Base-by-base conservation (phyloP, 2,888 invertebrate genomes). In the Acanthopleura granulata region DNA sequence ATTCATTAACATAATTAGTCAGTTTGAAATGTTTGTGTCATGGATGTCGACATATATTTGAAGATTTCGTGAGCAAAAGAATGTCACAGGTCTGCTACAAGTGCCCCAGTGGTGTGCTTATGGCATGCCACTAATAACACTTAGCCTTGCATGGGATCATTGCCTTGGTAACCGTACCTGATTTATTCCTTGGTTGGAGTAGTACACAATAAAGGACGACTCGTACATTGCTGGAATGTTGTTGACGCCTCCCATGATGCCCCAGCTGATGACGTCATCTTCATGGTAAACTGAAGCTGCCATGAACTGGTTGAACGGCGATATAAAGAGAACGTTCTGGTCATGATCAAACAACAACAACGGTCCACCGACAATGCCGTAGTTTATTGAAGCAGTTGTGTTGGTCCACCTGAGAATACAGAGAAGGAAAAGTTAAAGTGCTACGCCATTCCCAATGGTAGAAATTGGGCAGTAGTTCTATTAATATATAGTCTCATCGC, bases 201-300 rank as follows among this genome's bases (percentile, higher is more conserved):
- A 66, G 29, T 27, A 66, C 16, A 85, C 74, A 11, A 88, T 78
- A 14, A 83, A 85, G 70, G 78, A 77, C n/a, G 80, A 77, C 1
- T 76, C 75, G 73, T 82, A 84, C 0, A 78, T 78, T 0, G 75
- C 51, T 14, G 82, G 82, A 6, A 84, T 72, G 49, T 74, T 40
- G 29, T 81, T 78, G 15, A 84, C 84, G 0, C 84, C 85, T 62
- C 87, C 86, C 84, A 85, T 86, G 0, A 85, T 77, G 18, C 87
- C 87, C 82, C 82, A 86, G 73, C 75, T 74, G 25, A 86, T 74
- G n/a, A 66, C 72, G 25, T 79, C 77, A 18, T 79, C 79, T 49
- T 84, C 77, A 75, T 83, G 80, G 78, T 77, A 79, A 69, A 79
- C 72, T 12, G 83, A 82, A 14, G 82, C 79, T 0, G 83, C 76